These are phyloP conservation scores for Trichomalopsis sarcophagae DNA, from an alignment of 1,140 invertebrate species.

Conservation along the genomic window DNA sequence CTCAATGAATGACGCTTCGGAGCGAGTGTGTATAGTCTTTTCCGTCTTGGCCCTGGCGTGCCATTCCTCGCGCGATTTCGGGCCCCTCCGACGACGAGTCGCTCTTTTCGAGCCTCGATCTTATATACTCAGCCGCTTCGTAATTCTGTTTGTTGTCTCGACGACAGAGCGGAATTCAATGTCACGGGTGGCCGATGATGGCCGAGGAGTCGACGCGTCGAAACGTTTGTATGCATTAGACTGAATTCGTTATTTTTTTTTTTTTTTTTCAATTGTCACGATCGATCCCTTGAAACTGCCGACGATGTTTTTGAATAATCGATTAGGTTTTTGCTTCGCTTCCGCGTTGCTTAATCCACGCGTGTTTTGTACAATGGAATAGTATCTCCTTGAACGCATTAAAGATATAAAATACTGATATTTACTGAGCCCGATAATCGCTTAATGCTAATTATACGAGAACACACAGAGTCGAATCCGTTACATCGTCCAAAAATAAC, in stretches of 20 bases:
- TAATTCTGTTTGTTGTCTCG: not conserved
- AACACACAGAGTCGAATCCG: not conserved
- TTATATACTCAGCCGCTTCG: no score
- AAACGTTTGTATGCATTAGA: not conserved
- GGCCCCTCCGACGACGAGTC: not conserved
- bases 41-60: slow-evolving; percentile 42
- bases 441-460: not conserved
- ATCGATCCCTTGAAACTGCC: no score
- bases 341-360: not conserved
- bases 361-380: no score
- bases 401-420: no score
- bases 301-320: not conserved
- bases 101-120: not conserved
- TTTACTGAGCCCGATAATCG: no score
- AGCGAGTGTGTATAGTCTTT: slow-evolving; percentile 45
- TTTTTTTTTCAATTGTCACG: not conserved
- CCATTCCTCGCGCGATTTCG: slow-evolving; percentile 39
- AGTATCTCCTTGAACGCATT: no score
- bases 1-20: slow-evolving; percentile 53
- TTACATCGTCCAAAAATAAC: not conserved
- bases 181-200: not conserved
- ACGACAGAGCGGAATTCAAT: not conserved
- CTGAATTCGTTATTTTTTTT: not conserved
- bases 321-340: not conserved
- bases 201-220: no score